Percentiles rank a stretch among this genome's conserved stretches.
Evolutionary conservation across 2,888 invertebrate species (phyloP).

Genomic region (Euplagia quadripunctaria): DNA sequence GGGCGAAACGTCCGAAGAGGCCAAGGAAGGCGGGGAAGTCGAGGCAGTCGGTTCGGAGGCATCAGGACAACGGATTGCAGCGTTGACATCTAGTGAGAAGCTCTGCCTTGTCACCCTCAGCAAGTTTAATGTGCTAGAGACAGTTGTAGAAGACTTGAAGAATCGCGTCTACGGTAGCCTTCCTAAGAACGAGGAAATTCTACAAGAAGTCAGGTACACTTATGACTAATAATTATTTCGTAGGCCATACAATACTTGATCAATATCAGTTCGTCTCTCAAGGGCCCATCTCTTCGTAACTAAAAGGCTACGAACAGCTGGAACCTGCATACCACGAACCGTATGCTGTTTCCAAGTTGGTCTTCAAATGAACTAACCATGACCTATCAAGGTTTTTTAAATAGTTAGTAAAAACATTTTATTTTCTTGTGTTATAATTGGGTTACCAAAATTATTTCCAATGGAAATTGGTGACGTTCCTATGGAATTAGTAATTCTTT

Average conservation of each 20-base stretch:
- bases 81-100: conserved; percentile 57
- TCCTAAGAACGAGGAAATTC: conserved; percentile 77
- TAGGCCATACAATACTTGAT: background rate
- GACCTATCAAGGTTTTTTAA: background rate
- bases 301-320: no score
- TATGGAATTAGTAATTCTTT: no score
- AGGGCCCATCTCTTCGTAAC: no score
- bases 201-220: conserved; percentile 79
- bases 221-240: background rate
- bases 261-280: no score
- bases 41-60: background rate
- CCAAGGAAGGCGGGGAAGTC: background rate
- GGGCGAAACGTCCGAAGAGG: background rate
- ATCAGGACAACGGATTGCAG: conserved; percentile 4
- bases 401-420: no score
- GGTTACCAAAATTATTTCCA: no score
- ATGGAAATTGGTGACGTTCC: no score
- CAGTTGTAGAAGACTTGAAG: conserved; percentile 72
- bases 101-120: conserved; percentile 81
- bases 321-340: no score
- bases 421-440: no score
- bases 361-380: no score
- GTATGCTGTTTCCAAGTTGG: no score
- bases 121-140: conserved; percentile 78
- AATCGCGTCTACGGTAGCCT: conserved; percentile 77